Evolutionary conservation across 2,113 vertebrate genomes (phyloP), one percentile per base, ranked within the genome.

Genomic region (Nestor notabilis): DNA sequence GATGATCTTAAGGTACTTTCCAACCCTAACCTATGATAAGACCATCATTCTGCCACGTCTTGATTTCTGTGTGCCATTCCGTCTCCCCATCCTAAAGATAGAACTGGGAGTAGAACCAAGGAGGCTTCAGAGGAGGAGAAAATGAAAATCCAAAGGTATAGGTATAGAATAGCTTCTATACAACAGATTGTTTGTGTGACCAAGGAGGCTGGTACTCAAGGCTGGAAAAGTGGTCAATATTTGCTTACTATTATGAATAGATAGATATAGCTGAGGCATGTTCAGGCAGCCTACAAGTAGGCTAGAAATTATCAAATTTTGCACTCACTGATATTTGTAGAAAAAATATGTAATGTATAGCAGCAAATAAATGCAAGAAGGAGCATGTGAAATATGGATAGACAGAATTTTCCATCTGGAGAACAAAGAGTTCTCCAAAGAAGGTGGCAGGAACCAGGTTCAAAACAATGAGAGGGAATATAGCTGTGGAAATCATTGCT

Each of bases 61-160:
- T 69, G 44, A 84, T 39, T 19, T 43, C 1, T 0, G 0, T 35
- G 11, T 61, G 10, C 20, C 24, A 20, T 85, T 79, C 50, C 21
- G 5, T 25, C 24, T 87, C 47, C 21, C 55, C 7, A 24, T 75
- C 55, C 75, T 71, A 71, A 70, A 88, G 47, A 58, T 0, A 44
- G 15, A 79, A 71, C 23, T 52, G 16, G 11, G 6, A 66, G 37
- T 35, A 39, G 35, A 79, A 46, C 6, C 1, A 9, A 74, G 21
- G 21, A 53, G 17, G 7, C 15, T 76, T 60, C 15, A 19, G 60
- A 63, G 31, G 78, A 82, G 23, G 37, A 47, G 12, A 52, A 23
- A 90, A 82, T 84, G 13, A 27, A 66, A 68, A 68, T 86, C 52
- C 17, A 63, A 44, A 86, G 1, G 3, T 41, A 11, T 17, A 43